Evolutionary conservation across 2,888 invertebrate species (phyloP), one percentile per base, ranked within the genome.

Genomic region (Actias luna): DNA sequence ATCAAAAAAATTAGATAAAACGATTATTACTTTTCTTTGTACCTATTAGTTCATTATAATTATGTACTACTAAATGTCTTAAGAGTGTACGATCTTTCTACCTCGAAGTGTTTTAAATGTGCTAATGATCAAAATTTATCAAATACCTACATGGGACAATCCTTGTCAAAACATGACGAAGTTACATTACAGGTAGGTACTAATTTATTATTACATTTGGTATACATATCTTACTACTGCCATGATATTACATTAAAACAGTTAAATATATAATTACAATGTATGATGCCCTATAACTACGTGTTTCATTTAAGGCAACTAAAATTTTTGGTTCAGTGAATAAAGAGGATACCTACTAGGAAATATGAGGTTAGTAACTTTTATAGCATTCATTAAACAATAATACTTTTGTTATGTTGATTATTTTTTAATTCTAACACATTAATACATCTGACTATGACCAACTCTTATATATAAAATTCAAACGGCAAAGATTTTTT

Each of bases 141-240:
- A 55, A 55, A 52, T n/a, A 55, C 25, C 55, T 55, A 55, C 18
- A 29, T 3, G 55, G n/a, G 29, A n/a, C 55, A 55, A 55, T n/a
- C 29, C 29, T 55, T 55, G 14, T 16, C 36, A 39, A 31, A 39
- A 18, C 29, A 39, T 61, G 52, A 22, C 18, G 36, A 22, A 39
- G 16, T 39, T n/a, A 39, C 16, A 16, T 16, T 39, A 39, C 5
- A 39, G 42, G 42, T 7, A 42, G 25, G 25, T 25, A 46, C 46
- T 46, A 50, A 50, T 50, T 50, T 22, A 50, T 8, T 25, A 50
- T 22, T 22, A 5, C 46, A 46, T 22, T 22, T 46, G 46, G 16
- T 12, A 25, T 25, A 18, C 42, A 18, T 42, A 16, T 42, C 42
- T 2, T 42, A 25, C 46, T 50, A 50, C 46, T 50, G 12, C 22